Base-by-base conservation (phyloP, 2,797 vertebrate species). In the Rousettus madagascariensis region DNA sequence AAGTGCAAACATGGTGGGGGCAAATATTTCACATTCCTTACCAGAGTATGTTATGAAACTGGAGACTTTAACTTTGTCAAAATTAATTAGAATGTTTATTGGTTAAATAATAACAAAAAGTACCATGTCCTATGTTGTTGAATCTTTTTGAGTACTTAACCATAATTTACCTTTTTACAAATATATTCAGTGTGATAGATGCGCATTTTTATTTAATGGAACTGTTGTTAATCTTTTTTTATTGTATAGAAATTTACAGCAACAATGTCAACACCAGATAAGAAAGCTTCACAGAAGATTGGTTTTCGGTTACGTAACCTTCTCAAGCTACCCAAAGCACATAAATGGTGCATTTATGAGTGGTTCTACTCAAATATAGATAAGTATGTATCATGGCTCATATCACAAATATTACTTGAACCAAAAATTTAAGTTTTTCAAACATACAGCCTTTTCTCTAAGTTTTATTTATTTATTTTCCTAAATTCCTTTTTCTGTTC, bases 311-410 rank as follows among this genome's bases (percentile, higher is more conserved):
- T 99, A 97, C 99, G 99, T 97, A 99, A 99, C 97, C 99, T 99
- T 41, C 98, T 99, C 28, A 99, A 99, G 95, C 99, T 99, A 85
- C 99, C 99, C 92, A 99, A 99, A 99, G 99, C 99, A 83, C 99
- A 99, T 98, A 99, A 99, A 98, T 99, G 99, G 99, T 99, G 99
- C 98, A 99, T 99, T 98, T 99, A 99, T 2, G 99, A 99, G 97
- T 99, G 99, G 99, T 99, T 99, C 98, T 99, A 99, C 98, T 99
- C 99, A 86, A 99, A 99, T 97, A 99, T 99, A 95, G 99, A 99
- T 98, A 99, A 99, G 99, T 99, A 99, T 96, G 99, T 98, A 84
- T 97, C 88, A 0, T 71, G 65, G 94, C 68, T 97, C 36, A 2
- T 68, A 11, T 84, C 12, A 46, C 36, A 5, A 91, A 6, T 78